A percentile compares a stretch with the other conserved stretches of the same genome.
Evolutionary conservation across 2,888 invertebrate genomes (phyloP).

Genomic region (Ferdinandea cuprea): DNA sequence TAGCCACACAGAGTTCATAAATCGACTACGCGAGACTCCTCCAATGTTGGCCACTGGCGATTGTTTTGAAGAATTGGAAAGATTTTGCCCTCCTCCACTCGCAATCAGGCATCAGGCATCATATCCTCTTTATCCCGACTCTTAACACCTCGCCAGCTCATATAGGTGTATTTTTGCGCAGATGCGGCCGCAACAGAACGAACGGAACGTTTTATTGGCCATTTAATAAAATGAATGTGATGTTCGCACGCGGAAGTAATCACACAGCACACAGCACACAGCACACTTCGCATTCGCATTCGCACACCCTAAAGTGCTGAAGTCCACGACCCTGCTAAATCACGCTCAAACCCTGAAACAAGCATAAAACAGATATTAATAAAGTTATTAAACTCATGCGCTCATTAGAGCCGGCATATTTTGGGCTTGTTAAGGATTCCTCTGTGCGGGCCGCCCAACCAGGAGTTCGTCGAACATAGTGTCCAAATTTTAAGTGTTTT

Average conservation of each 20-base stretch:
- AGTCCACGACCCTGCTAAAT: constrained; percentile 47
- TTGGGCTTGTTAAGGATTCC: neutral
- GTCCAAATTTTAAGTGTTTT: constrained; percentile 39
- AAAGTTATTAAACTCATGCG: constrained; percentile 45
- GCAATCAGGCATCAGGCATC: too few relatives aligned
- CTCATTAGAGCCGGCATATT: constrained; percentile 28
- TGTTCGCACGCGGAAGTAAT: constrained; percentile 73
- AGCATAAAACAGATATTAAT: constrained; percentile 51
- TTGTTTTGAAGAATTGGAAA: constrained; percentile 66
- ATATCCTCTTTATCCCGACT: constrained; percentile 21
- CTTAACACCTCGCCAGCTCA: constrained; percentile 35
- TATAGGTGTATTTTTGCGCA: neutral
- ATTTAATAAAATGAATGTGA: constrained; percentile 67
- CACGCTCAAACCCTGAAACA: constrained; percentile 28
- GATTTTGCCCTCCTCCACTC: constrained; percentile 65
- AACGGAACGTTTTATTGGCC: constrained; percentile 64
- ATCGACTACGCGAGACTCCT: constrained; percentile 48
- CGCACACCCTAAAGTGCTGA: constrained; percentile 63
- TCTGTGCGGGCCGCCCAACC: neutral
- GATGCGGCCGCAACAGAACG: constrained; percentile 5
- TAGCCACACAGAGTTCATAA: constrained; percentile 68
- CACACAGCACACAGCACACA: too few relatives aligned
- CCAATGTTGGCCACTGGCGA: constrained; percentile 66
- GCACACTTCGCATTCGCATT: constrained; percentile 69
- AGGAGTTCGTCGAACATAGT: neutral